Conservation (phyloP, 2,113 vertebrate species). For the Lanius ludovicianus region DNA sequence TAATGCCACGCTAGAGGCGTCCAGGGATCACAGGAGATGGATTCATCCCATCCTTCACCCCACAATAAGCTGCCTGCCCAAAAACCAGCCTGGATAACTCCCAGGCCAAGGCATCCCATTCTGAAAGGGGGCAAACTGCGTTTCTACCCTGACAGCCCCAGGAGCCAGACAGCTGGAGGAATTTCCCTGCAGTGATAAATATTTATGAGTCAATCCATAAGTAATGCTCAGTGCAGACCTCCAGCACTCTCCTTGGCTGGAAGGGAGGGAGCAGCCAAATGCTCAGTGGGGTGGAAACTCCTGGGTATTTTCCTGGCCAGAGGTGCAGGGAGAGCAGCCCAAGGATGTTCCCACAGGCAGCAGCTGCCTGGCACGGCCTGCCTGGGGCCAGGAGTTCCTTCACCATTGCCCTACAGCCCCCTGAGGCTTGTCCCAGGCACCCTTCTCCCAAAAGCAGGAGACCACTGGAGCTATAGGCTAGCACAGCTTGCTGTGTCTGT, state of each 20-base stretch:
- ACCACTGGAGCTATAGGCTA: rapidly evolving
- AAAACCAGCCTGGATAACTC: neutral
- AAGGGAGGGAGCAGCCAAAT: neutral
- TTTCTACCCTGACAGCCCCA: neutral
- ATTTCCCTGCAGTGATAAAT: slow-evolving; percentile 30
- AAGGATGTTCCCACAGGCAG: neutral
- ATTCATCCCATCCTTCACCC: neutral
- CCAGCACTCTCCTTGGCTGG: rapidly evolving
- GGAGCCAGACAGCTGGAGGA: neutral
- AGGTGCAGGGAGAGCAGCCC: neutral
- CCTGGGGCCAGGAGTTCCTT: neutral
- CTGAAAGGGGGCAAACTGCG: neutral
- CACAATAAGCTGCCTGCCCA: neutral
- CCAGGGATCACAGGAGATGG: neutral
- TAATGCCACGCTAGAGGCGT: neutral
- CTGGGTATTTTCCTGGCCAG: neutral
- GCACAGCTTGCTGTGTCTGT: neutral
- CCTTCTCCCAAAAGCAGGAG: neutral
- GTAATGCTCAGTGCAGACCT: neutral
- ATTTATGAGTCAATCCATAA: slow-evolving; percentile 11
- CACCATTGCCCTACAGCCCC: neutral
- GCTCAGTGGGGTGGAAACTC: neutral
- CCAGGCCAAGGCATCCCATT: neutral
- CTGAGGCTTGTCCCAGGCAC: neutral
- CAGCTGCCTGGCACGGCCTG: neutral